Evolutionary conservation across 2,888 invertebrate species (phyloP).

Genomic region (Graphium colonna): DNA sequence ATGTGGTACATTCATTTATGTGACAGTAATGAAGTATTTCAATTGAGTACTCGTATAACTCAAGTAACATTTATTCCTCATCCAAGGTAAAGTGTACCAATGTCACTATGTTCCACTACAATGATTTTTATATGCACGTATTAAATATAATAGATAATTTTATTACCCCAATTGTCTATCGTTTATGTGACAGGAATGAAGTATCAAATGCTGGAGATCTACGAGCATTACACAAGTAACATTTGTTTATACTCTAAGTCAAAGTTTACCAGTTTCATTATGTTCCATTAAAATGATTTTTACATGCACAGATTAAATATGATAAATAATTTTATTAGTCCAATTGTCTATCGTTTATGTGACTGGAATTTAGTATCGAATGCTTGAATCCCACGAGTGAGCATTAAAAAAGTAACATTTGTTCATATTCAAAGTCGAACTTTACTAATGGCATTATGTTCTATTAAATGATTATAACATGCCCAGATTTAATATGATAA

Average conservation of each 20-base stretch:
- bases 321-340: no score
- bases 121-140: no score
- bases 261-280: neutral
- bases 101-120: no score
- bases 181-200: constrained; percentile 4
- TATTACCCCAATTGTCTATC: no score
- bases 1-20: no score
- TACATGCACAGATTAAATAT: no score
- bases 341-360: constrained; percentile 4
- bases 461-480: no score
- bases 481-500: no score
- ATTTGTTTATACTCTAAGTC: constrained; percentile 12
- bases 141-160: no score
- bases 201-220: constrained; percentile 35
- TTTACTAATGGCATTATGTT: no score
- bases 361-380: constrained; percentile 24
- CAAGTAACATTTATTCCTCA: constrained; percentile 15
- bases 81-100: no score
- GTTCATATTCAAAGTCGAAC: constrained; percentile 4
- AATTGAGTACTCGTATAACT: constrained; percentile 31
- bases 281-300: no score
- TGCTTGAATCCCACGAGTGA: constrained; percentile 34
- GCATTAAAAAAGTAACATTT: constrained; percentile 23
- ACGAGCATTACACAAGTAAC: constrained; percentile 25
- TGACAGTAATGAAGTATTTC: constrained; percentile 23